A percentile compares a stretch with the other conserved stretches of the same genome.
Evolutionary conservation across 1,140 invertebrate genomes (phyloP).

Genomic region (Drosophila trapezifrons): DNA sequence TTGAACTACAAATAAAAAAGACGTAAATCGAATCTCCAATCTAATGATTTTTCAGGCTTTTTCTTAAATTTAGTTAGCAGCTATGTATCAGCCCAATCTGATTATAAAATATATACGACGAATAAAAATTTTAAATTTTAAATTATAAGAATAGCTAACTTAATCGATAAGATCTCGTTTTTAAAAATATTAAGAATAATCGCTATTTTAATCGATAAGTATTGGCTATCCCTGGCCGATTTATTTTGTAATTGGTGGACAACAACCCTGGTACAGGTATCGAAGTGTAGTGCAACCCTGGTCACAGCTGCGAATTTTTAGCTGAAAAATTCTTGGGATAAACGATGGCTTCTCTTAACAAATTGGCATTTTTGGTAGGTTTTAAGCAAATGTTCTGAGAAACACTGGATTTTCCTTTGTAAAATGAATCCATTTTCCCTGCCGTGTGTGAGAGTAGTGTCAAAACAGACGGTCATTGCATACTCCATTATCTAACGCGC

Average conservation of each 20-base stretch:
- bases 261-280: constrained; percentile 19
- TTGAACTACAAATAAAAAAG: constrained; percentile 65
- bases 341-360: constrained; percentile 79
- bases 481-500: constrained; percentile 64
- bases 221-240: constrained; percentile 4
- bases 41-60: neutral
- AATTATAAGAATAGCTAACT: neutral
- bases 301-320: constrained; percentile 61
- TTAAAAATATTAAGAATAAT: too few species aligned
- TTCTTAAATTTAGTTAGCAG: neutral
- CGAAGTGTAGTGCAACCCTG: constrained; percentile 52
- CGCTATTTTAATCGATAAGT: neutral
- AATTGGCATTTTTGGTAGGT: constrained; percentile 82
- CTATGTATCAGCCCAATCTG: too few species aligned
- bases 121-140: neutral
- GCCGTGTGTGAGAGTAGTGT: neutral
- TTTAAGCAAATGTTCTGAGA: constrained; percentile 4
- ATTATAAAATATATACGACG: too few species aligned
- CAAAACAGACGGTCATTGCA: neutral
- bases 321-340: constrained; percentile 60
- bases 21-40: constrained; percentile 48
- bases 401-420: neutral
- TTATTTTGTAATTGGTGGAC: neutral
- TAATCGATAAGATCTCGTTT: neutral
- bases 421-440: neutral